A percentile compares a stretch with the other conserved stretches of the same genome.
Conservation (phyloP, 2,888 invertebrate genomes). For the Pomacea canaliculata region DNA sequence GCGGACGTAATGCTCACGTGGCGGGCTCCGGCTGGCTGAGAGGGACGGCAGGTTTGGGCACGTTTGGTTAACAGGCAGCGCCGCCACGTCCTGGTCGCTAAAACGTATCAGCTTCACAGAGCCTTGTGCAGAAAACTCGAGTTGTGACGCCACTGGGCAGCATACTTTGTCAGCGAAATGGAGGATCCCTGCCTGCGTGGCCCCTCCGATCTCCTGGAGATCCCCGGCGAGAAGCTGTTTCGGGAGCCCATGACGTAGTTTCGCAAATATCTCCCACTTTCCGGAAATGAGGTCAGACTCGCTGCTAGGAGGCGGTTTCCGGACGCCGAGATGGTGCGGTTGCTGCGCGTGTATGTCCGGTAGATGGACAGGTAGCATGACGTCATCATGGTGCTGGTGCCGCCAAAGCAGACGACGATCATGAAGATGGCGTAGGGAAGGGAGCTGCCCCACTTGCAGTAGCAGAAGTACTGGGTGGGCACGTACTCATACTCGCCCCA, state of each 20-base stretch:
- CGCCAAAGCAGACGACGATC: conserved; percentile 60
- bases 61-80: neutral
- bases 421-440: conserved; percentile 62
- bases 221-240: neutral
- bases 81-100: neutral
- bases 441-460: conserved; percentile 57
- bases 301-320: neutral
- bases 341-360: conserved; percentile 43
- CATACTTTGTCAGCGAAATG: too few species aligned
- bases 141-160: neutral
- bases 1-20: too few species aligned
- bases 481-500: conserved; percentile 60
- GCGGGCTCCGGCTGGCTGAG: neutral
- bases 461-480: conserved; percentile 57
- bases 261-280: neutral
- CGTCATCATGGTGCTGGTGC: conserved; percentile 58
- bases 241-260: neutral
- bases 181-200: too few species aligned
- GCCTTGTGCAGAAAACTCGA: neutral
- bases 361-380: conserved; percentile 56
- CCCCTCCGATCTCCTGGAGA: too few species aligned
- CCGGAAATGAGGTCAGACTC: too few species aligned
- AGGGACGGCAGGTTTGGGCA: neutral
- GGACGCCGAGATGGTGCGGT: conserved; percentile 9
- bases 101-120: neutral